Conservation (phyloP, 1,140 invertebrate genomes). For the Cyrtorhinus lividipennis region DNA sequence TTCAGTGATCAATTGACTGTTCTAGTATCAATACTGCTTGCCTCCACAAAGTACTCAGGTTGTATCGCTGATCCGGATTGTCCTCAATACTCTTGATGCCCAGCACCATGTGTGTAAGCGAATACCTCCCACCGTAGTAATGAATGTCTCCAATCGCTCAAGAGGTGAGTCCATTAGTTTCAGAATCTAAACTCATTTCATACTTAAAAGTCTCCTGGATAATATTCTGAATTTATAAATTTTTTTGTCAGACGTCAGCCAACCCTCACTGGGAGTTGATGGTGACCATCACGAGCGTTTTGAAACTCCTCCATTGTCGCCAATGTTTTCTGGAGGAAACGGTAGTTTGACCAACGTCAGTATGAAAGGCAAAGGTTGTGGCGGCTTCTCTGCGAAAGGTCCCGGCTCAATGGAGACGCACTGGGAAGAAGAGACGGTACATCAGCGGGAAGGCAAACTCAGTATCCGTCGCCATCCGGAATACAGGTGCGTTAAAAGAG, state of each 20-base stretch:
- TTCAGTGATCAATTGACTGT: constrained; percentile 18
- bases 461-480: constrained; percentile 15
- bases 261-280: constrained; percentile 52
- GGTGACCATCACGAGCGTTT: constrained; percentile 35
- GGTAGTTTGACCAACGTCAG: constrained; percentile 28
- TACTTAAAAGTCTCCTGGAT: no score
- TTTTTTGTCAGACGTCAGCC: constrained; percentile 51
- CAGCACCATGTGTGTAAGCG: constrained; percentile 77
- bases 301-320: constrained; percentile 36
- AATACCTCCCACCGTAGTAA: constrained; percentile 58
- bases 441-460: constrained; percentile 30
- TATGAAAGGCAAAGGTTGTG: constrained; percentile 29
- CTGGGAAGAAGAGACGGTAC: constrained; percentile 41
- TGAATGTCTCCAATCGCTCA: constrained; percentile 46
- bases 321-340: constrained; percentile 32
- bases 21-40: constrained; percentile 78
- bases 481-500: constrained; percentile 15
- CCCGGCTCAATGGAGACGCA: constrained; percentile 45
- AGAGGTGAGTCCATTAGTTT: no score
- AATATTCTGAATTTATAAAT: no score
- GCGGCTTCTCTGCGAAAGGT: constrained; percentile 31
- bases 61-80: constrained; percentile 68
- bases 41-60: constrained; percentile 65
- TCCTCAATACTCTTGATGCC: constrained; percentile 84
- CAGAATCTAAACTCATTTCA: no score